A percentile compares a stretch with the other conserved stretches of the same genome.
These are phyloP conservation scores for Pao palembangensis DNA, from an alignment of 2,113 vertebrate species.

Conservation along the genomic window DNA sequence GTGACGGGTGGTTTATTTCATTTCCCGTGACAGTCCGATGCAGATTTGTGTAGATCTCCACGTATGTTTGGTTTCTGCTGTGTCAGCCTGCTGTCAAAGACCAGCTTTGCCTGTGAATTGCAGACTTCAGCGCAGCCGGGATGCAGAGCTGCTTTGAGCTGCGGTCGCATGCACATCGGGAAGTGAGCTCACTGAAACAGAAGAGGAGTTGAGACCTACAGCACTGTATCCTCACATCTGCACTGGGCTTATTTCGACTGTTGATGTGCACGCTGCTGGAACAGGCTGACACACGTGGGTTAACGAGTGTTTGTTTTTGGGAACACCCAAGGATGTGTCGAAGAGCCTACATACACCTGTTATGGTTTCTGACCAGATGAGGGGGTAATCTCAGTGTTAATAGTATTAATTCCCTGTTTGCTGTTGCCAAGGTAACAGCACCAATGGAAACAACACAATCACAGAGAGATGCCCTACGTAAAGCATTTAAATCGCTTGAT, in stretches of 20 bases:
- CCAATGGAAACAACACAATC: slow-evolving; percentile 42
- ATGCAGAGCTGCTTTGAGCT: no score
- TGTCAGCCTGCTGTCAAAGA: no score
- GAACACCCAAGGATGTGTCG: slow-evolving; percentile 64
- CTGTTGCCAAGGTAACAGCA: slow-evolving; percentile 53
- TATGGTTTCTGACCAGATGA: slow-evolving; percentile 44
- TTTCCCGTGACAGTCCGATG: no score
- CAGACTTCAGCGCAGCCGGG: background rate
- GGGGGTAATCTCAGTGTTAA: slow-evolving; percentile 49
- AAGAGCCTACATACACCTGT: slow-evolving; percentile 49
- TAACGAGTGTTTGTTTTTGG: slow-evolving; percentile 69
- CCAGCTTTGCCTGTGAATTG: background rate
- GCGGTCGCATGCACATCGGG: background rate
- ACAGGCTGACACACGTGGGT: slow-evolving; percentile 52
- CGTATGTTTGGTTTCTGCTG: no score
- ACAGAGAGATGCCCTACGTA: slow-evolving; percentile 5
- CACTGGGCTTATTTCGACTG: slow-evolving; percentile 37
- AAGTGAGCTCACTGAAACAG: background rate
- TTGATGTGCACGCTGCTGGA: slow-evolving; percentile 41
- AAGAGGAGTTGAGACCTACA: slow-evolving; percentile 25
- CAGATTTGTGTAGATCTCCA: no score
- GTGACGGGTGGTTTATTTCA: no score
- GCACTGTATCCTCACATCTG: slow-evolving; percentile 17
- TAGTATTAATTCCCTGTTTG: slow-evolving; percentile 54
- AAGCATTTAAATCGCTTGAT: no score